These are phyloP conservation scores for Pantherophis alleghaniensis DNA, from an alignment of 2,797 vertebrate genomes.

Conservation along the genomic window DNA sequence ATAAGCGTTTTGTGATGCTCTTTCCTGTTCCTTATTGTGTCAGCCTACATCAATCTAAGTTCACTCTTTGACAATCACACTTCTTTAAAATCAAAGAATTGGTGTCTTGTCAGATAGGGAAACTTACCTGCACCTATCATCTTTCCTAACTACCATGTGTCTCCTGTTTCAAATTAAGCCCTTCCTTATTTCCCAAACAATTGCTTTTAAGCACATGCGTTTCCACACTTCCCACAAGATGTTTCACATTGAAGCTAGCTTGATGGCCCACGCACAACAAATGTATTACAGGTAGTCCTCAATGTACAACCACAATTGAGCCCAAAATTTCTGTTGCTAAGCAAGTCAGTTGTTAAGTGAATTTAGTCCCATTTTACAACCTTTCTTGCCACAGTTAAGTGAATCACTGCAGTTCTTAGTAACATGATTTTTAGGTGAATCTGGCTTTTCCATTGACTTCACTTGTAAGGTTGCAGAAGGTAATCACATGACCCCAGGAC, in stretches of 20 bases:
- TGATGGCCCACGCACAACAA: not conserved
- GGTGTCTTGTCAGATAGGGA: not conserved
- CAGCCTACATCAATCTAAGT: not conserved
- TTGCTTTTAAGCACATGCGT: not conserved
- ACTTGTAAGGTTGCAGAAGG: not conserved
- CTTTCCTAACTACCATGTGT: not conserved
- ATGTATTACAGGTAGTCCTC: not conserved
- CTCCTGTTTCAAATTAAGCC: not conserved
- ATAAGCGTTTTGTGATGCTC: not conserved
- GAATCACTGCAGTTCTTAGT: not conserved
- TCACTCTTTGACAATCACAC: not conserved
- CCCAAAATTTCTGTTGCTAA: not conserved
- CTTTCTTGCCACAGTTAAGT: not conserved
- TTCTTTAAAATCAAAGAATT: not conserved
- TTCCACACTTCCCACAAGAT: not conserved
- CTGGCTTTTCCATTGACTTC: not conserved
- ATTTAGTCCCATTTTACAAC: not conserved
- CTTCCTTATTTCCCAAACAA: not conserved
- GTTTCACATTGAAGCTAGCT: not conserved
- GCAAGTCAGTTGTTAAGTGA: not conserved
- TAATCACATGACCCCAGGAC: not conserved
- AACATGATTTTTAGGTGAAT: not conserved
- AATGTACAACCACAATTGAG: not conserved
- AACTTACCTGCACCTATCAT: not conserved
- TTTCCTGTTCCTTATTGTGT: not conserved